Conservation (phyloP, 92 coral and sea anemone species). For the Parazoanthus darwini region DNA sequence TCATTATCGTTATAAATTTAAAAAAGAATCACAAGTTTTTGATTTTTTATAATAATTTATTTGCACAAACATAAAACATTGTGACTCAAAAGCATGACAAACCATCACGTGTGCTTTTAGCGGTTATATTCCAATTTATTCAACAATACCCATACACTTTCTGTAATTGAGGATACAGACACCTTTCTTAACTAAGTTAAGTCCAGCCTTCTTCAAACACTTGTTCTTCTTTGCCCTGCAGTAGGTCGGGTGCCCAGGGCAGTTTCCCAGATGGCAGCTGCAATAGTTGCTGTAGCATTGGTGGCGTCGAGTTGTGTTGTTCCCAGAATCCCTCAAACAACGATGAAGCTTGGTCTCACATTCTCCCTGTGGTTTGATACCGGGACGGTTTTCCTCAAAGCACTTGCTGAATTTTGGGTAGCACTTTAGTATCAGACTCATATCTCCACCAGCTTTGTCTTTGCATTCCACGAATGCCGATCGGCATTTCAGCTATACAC, state of each 20-base stretch:
- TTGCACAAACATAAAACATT: neutral
- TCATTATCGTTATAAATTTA: no score
- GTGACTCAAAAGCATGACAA: neutral
- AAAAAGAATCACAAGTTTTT: no score
- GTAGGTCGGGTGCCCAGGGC: neutral
- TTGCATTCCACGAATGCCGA: constrained; percentile 30
- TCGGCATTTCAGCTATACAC: constrained; percentile 26
- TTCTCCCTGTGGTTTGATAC: constrained; percentile 24
- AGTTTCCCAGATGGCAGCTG: constrained; percentile 35
- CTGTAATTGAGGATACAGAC: neutral
- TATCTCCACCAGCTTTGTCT: neutral
- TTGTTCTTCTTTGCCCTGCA: neutral
- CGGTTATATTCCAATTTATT: neutral
- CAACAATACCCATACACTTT: neutral
- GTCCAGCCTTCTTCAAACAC: constrained; percentile 1
- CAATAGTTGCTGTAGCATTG: constrained; percentile 34
- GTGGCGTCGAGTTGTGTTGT: constrained; percentile 4
- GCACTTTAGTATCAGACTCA: neutral
- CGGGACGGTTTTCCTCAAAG: constrained; percentile 37
- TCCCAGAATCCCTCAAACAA: constrained; percentile 32
- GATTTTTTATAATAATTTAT: neutral
- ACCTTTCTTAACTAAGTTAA: neutral
- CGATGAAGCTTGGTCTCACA: constrained; percentile 28
- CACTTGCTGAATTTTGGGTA: constrained; percentile 36
- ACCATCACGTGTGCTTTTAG: neutral